phyloP scores from a whole-genome alignment of 1,140 invertebrate species.

The Aphelenchoides besseyi region DNA sequence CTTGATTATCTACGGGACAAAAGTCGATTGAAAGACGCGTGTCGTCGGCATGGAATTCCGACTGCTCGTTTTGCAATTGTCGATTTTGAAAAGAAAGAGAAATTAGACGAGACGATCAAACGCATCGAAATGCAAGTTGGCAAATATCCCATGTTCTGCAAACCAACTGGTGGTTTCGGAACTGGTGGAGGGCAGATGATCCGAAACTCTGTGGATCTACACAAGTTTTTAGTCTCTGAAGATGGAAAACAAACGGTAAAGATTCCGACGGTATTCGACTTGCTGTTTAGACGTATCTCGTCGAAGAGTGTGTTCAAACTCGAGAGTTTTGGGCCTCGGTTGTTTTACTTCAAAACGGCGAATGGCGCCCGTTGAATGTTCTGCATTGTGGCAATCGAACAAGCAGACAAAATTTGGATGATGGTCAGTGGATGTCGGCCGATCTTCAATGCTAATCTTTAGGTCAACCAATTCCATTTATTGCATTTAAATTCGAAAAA shows the following conservation, averaged over 20 bases:
- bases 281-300: constrained; percentile 9
- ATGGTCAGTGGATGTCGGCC: constrained; percentile 4
- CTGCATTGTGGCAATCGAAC: constrained; percentile 4
- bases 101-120: neutral
- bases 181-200: constrained; percentile 25
- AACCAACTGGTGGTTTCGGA: constrained; percentile 25
- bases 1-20: constrained; percentile 6
- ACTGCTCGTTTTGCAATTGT: constrained; percentile 23
- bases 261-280: neutral
- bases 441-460: neutral
- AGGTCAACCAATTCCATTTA: constrained; percentile 29
- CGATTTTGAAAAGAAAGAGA: constrained; percentile 5
- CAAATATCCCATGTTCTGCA: constrained; percentile 29
- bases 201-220: too few relatives aligned
- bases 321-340: constrained; percentile 21
- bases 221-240: too few relatives aligned
- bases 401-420: constrained; percentile 19
- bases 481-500: constrained; percentile 21
- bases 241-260: neutral
- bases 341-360: constrained; percentile 13
- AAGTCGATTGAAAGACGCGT: constrained; percentile 9
- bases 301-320: constrained; percentile 17
- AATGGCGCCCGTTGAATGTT: constrained; percentile 2
- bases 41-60: constrained; percentile 13
- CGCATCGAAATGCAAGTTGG: constrained; percentile 6